A percentile compares a stretch with the other conserved stretches of the same genome.
phyloP scores from a whole-genome alignment of 2,888 invertebrate species.

The Drosophila antonietae region DNA sequence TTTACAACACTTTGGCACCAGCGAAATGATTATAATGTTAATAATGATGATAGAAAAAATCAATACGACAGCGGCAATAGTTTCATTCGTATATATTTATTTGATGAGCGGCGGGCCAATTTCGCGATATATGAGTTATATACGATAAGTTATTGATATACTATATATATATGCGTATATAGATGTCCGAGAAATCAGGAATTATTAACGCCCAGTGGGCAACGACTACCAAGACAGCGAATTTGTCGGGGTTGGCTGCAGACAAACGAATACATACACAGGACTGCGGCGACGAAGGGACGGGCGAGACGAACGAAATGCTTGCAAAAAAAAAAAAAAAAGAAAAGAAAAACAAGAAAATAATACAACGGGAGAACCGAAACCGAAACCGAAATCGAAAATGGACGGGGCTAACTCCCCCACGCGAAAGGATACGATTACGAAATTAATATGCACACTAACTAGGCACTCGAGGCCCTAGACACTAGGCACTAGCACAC shows the following conservation, averaged over 20 bases:
- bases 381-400: slow-evolving; percentile 16
- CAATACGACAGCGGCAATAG: slow-evolving; percentile 52
- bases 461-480: slow-evolving; percentile 29
- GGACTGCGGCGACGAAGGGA: slow-evolving; percentile 44
- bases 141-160: neutral
- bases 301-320: slow-evolving; percentile 31
- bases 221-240: slow-evolving; percentile 22
- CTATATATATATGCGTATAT: neutral
- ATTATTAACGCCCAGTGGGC: slow-evolving; percentile 56
- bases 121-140: slow-evolving; percentile 35
- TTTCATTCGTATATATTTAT: slow-evolving; percentile 47
- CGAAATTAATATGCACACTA: slow-evolving; percentile 20
- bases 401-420: slow-evolving; percentile 25
- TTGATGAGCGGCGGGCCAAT: slow-evolving; percentile 36
- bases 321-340: slow-evolving; percentile 40
- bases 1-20: slow-evolving; percentile 71
- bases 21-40: slow-evolving; percentile 21
- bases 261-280: slow-evolving; percentile 77
- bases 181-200: slow-evolving; percentile 32
- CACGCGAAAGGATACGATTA: slow-evolving; percentile 28
- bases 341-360: slow-evolving; percentile 2
- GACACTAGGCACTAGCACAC: slow-evolving; percentile 40
- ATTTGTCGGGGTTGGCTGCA: slow-evolving; percentile 64
- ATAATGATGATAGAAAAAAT: slow-evolving; percentile 48
- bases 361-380: neutral